These are phyloP conservation scores for Mimas tiliae DNA, from an alignment of 2,888 invertebrate species.

Conservation along the genomic window DNA sequence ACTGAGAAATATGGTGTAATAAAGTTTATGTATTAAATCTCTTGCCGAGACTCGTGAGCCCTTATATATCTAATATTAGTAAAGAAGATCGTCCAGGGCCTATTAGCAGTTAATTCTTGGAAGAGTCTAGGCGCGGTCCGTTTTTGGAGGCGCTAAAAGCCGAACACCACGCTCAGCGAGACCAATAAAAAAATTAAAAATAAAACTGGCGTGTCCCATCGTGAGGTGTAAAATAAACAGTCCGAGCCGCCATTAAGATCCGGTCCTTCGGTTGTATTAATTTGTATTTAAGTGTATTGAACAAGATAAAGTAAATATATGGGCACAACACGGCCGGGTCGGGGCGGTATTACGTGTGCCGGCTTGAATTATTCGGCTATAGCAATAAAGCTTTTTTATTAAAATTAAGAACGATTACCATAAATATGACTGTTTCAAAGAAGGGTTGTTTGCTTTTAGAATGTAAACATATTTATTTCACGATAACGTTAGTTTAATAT, in stretches of 20 bases:
- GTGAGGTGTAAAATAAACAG: slow-evolving; percentile 83
- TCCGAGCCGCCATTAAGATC: slow-evolving; percentile 76
- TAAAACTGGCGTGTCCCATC: slow-evolving; percentile 71
- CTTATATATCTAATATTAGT: slow-evolving; percentile 12
- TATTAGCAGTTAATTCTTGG: slow-evolving; percentile 53
- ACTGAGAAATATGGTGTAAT: slow-evolving; percentile 18
- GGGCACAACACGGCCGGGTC: slow-evolving; percentile 62
- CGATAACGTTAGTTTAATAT: background rate
- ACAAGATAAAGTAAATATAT: slow-evolving; percentile 84
- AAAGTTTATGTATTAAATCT: slow-evolving; percentile 20
- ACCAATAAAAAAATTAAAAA: slow-evolving; percentile 68
- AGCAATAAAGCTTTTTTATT: slow-evolving; percentile 17
- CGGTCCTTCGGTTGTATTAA: slow-evolving; percentile 81
- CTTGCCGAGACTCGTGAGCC: background rate
- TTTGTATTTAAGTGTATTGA: slow-evolving; percentile 85
- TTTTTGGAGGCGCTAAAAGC: slow-evolving; percentile 75
- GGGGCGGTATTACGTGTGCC: slow-evolving; percentile 59
- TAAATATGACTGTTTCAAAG: slow-evolving; percentile 9
- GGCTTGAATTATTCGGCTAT: slow-evolving; percentile 9
- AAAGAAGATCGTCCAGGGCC: slow-evolving; percentile 36
- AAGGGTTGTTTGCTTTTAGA: slow-evolving; percentile 13
- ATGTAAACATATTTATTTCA: background rate
- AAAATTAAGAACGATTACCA: slow-evolving; percentile 12
- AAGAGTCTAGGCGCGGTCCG: slow-evolving; percentile 50
- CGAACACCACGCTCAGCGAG: slow-evolving; percentile 38